Base-by-base conservation (phyloP, 1,140 invertebrate genomes). In the Dreissena rostriformis region DNA sequence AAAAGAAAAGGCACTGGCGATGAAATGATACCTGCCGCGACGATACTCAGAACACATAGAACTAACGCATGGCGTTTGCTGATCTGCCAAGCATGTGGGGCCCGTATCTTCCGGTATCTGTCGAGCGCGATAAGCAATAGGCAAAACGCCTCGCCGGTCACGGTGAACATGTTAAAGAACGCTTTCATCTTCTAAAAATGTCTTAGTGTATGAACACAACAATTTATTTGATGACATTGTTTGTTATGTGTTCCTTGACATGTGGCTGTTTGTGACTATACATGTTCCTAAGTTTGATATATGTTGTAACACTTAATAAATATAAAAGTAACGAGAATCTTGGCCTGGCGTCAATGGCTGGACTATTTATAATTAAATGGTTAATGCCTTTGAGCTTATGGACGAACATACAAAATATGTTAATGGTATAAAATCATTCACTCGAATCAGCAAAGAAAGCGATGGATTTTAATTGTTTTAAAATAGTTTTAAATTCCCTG, bases 211-310 rank as follows among this genome's bases (percentile, higher is more conserved):
- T 88, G 88, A 0, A 85, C 87, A 83, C 86, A 89, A 80, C 87
- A 88, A 70, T 76, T 75, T 19, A 52, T 77, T 63, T 87, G 85
- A 70, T 84, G 84, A 0, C n/a, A n/a, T n/a, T n/a, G n/a, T n/a
- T n/a, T n/a, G n/a, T n/a, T n/a, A n/a, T n/a, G n/a, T n/a, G n/a
- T n/a, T n/a, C n/a, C n/a, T n/a, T n/a, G n/a, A n/a, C n/a, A n/a
- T n/a, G n/a, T n/a, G n/a, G n/a, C n/a, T n/a, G 87, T 61, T 85
- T 79, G 86, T 86, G 0, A 88, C 66, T n/a, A 88, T n/a, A n/a
- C n/a, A n/a, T n/a, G n/a, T n/a, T 86, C 39, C 39, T 39, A 39
- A 39, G 2, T 39, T 39, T 39, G 39, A 39, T 39, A 39, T 39
- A 2, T 5, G 2, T 39, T 8, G 39, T 39, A 39, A 39, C 2